These are phyloP conservation scores for Epirrhoe tristata DNA, from an alignment of 2,888 invertebrate genomes.

Conservation along the genomic window DNA sequence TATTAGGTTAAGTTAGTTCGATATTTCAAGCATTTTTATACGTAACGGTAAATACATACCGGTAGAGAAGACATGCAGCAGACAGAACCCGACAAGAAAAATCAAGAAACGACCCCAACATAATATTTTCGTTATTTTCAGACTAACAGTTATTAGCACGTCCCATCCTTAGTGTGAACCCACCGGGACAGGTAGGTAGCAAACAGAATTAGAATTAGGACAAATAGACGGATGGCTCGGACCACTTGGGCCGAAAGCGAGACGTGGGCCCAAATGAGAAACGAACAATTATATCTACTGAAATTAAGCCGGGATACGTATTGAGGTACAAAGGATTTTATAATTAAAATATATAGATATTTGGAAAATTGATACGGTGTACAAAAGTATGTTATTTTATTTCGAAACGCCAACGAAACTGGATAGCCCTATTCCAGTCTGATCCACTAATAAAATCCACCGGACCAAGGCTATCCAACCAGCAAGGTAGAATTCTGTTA, in stretches of 20 bases:
- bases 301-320: constrained; percentile 8
- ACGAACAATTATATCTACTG: constrained; percentile 16
- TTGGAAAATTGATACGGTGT: neutral
- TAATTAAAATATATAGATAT: constrained; percentile 2
- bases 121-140: neutral
- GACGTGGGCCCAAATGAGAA: constrained; percentile 24
- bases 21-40: no score
- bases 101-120: no score
- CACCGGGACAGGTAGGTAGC: constrained; percentile 28
- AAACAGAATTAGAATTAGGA: constrained; percentile 40
- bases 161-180: constrained; percentile 26
- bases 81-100: no score
- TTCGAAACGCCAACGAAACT: no score
- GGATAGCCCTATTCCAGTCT: no score
- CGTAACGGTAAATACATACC: no score
- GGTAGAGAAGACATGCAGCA: no score
- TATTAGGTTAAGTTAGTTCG: no score
- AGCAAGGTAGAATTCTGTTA: no score
- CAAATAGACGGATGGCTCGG: constrained; percentile 35
- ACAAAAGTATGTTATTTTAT: no score
- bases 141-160: neutral
- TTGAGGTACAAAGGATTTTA: constrained; percentile 7
- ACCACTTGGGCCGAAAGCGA: constrained; percentile 21
- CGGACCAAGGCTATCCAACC: no score
- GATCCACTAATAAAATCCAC: no score